These are phyloP conservation scores for Ylistrum balloti DNA, from an alignment of 1,140 invertebrate species.

Conservation along the genomic window DNA sequence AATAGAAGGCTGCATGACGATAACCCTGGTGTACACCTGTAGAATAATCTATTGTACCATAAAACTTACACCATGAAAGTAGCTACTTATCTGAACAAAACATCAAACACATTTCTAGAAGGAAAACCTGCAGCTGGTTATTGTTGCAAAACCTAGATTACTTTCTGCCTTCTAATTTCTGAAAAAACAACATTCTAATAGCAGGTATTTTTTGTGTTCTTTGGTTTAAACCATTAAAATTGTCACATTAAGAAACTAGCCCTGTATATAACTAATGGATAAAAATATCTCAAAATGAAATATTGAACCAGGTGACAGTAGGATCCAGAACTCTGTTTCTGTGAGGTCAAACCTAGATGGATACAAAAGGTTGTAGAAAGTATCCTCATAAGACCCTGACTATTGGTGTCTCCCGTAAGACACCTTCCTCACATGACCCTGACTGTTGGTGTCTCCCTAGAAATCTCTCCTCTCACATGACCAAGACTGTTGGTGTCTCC, in stretches of 20 bases:
- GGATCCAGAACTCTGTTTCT: too few relatives aligned
- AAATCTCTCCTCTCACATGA: too few relatives aligned
- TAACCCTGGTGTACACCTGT: background rate
- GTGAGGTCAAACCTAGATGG: too few relatives aligned
- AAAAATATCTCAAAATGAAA: too few relatives aligned
- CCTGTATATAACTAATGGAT: too few relatives aligned
- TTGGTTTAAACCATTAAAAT: background rate
- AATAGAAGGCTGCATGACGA: background rate
- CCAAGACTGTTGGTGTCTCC: too few relatives aligned
- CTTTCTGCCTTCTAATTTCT: background rate
- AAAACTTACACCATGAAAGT: background rate
- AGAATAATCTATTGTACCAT: background rate
- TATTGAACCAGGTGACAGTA: too few relatives aligned
- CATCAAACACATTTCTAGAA: background rate
- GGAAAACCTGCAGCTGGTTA: background rate
- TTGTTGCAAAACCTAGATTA: background rate
- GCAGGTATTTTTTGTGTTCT: background rate
- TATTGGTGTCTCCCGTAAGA: too few relatives aligned
- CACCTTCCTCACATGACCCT: too few relatives aligned
- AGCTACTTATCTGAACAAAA: background rate
- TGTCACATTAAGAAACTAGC: background rate
- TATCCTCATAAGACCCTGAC: too few relatives aligned
- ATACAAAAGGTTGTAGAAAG: too few relatives aligned
- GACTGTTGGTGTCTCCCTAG: too few relatives aligned
- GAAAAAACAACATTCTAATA: background rate